phyloP scores from a whole-genome alignment of 2,888 invertebrate genomes.

The Parthenolecanium corni region DNA sequence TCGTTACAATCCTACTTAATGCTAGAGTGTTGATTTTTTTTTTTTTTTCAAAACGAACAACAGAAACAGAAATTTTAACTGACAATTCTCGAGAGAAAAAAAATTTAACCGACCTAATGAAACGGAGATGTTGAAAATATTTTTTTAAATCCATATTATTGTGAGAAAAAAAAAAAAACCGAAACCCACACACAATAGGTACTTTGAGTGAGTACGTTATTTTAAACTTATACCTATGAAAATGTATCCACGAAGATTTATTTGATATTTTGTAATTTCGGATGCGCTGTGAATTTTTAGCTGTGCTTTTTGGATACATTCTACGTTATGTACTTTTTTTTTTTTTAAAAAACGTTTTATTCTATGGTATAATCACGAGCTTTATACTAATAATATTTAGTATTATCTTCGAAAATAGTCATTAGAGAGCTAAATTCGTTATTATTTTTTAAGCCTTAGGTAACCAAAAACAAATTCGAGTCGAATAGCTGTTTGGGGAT shows the following conservation, averaged over 20 bases:
- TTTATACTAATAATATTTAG: background rate
- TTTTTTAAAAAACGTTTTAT: no score
- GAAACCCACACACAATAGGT: no score
- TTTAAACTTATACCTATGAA: background rate
- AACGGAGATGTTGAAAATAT: no score
- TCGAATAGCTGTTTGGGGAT: no score
- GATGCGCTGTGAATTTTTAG: background rate
- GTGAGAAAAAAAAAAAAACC: no score
- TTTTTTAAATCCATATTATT: no score
- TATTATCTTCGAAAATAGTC: background rate
- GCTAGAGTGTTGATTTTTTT: conserved; percentile 5
- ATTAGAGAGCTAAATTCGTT: conserved; percentile 1
- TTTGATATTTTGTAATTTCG: background rate
- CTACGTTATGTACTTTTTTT: background rate
- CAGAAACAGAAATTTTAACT: background rate
- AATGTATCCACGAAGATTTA: background rate
- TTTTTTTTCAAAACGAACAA: no score
- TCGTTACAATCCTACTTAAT: conserved; percentile 23
- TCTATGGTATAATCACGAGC: background rate
- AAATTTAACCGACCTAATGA: no score
- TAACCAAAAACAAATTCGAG: no score
- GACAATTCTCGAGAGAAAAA: no score
- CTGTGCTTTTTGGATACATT: background rate
- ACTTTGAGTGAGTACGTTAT: no score
- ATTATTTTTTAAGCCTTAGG: background rate